phyloP scores from a whole-genome alignment of 2,113 vertebrate species.

The Pomatorhinus ruficollis region DNA sequence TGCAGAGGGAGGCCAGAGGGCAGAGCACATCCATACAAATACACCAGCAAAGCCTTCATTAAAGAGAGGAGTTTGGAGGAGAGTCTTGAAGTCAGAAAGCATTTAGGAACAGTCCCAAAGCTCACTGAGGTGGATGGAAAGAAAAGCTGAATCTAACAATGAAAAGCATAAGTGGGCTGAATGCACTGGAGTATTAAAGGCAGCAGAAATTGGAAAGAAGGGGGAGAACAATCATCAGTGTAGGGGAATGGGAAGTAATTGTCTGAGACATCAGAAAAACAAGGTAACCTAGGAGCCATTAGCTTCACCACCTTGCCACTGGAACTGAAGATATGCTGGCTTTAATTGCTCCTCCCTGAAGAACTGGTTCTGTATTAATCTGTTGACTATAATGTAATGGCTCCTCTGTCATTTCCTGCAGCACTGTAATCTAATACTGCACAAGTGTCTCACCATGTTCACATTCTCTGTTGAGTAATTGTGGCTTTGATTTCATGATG shows the following conservation, averaged over 20 bases:
- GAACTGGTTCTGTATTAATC: not conserved
- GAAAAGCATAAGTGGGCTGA: not conserved
- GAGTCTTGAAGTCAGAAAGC: not conserved
- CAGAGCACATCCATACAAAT: not conserved
- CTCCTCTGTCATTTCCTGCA: constrained; percentile 17
- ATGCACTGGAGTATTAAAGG: not conserved
- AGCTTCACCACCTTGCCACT: not conserved
- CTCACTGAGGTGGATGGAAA: not conserved
- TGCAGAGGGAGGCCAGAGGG: not conserved
- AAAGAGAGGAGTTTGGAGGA: not conserved
- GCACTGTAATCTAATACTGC: constrained; percentile 26
- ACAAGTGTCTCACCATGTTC: not conserved
- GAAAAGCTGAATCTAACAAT: not conserved
- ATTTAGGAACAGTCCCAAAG: not conserved
- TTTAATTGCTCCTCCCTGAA: constrained; percentile 1
- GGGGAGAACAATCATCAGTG: not conserved
- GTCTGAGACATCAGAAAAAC: not conserved
- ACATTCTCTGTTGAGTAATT: constrained; percentile 22
- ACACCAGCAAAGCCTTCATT: not conserved
- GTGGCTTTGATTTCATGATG: constrained; percentile 6
- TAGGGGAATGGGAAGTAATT: not conserved
- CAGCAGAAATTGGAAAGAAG: not conserved
- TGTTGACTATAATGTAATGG: not conserved
- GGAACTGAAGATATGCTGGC: not conserved
- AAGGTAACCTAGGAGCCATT: not conserved